Evolutionary conservation across 2,797 vertebrate genomes (phyloP).

Genomic region (Silurus aristotelis): DNA sequence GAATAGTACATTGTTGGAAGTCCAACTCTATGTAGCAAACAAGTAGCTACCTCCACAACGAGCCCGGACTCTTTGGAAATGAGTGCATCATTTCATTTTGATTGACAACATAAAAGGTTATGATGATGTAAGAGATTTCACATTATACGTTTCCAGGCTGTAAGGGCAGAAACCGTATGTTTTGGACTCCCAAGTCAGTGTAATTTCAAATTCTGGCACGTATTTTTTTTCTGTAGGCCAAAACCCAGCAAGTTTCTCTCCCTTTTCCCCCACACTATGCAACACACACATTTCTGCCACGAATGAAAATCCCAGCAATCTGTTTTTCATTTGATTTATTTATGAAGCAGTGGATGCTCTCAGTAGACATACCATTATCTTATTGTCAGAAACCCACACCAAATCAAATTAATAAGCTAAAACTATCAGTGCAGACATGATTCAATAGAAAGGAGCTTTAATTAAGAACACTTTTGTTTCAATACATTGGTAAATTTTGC

Average conservation of each 20-base stretch:
- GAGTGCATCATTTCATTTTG: not conserved
- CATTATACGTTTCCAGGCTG: not conserved
- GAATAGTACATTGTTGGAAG: not conserved
- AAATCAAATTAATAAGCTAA: not conserved
- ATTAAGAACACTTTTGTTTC: not conserved
- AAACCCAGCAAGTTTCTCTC: not conserved
- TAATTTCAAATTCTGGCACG: conserved; percentile 1
- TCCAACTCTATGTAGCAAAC: not conserved
- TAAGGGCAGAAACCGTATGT: not conserved
- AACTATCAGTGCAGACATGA: not conserved
- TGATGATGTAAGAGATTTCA: conserved; percentile 8
- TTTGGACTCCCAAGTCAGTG: not conserved
- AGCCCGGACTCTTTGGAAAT: not conserved
- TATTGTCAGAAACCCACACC: not conserved
- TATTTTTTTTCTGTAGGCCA: not conserved
- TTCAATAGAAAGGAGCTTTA: not conserved
- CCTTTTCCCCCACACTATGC: not conserved
- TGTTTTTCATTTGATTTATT: conserved; percentile 1
- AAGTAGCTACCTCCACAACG: too few relatives aligned
- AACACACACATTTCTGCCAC: conserved; percentile 10
- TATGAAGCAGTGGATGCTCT: not conserved
- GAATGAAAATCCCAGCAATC: conserved; percentile 14
- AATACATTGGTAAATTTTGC: not conserved
- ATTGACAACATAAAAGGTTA: not conserved
- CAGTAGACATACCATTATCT: not conserved